These are phyloP conservation scores for Tenrec ecaudatus DNA, from an alignment of 2,113 vertebrate species.

Conservation along the genomic window DNA sequence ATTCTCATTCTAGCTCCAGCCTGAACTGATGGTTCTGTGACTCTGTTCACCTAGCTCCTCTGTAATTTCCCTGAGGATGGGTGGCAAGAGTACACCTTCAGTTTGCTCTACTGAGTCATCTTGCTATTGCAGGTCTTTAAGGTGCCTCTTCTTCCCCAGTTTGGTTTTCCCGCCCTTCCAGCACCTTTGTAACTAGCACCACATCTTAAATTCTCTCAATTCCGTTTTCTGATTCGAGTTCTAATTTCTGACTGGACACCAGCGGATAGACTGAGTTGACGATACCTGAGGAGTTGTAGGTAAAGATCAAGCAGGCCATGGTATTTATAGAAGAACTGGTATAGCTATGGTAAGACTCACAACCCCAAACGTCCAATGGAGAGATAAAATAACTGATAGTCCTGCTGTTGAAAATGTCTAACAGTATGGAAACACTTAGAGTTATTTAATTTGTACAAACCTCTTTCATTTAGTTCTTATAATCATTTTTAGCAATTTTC, in stretches of 20 bases:
- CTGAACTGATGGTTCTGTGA: background rate
- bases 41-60: background rate
- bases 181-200: background rate
- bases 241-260: background rate
- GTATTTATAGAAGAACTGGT: conserved; percentile 16
- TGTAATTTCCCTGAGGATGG: background rate
- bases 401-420: conserved; percentile 32
- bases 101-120: no score
- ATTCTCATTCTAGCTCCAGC: background rate
- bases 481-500: conserved; percentile 43
- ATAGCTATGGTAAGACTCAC: background rate
- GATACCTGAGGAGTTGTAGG: background rate
- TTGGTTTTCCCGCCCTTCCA: background rate
- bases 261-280: background rate
- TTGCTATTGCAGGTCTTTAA: background rate
- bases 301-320: conserved; percentile 9
- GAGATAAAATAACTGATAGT: conserved; percentile 6
- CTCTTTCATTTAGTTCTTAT: conserved; percentile 21
- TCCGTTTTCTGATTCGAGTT: background rate
- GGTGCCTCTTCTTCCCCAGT: background rate
- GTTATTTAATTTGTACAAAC: conserved; percentile 40
- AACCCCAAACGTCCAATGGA: conserved; percentile 26
- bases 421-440: background rate
- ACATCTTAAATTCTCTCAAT: background rate
- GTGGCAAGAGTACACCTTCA: background rate